A percentile compares a stretch with the other conserved stretches of the same genome.
phyloP scores from a whole-genome alignment of 2,797 vertebrate genomes.

The Leptodactylus fallax region DNA sequence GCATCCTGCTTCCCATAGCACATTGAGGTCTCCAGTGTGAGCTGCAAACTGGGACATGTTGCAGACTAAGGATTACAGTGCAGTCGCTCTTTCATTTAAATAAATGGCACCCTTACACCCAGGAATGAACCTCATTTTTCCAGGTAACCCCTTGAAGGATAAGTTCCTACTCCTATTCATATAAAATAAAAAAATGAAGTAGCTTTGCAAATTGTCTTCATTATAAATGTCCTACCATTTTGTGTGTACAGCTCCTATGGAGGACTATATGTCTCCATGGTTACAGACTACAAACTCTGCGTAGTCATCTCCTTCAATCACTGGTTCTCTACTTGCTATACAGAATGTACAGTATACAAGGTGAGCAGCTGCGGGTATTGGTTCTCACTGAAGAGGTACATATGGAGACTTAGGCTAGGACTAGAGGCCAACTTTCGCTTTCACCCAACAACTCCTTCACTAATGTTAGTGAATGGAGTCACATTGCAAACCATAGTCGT shows the following conservation, averaged over 20 bases:
- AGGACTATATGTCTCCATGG: neutral
- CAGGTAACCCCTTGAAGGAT: neutral
- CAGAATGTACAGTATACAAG: neutral
- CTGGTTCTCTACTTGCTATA: neutral
- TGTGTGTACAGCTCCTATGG: too few species aligned
- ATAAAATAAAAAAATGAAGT: neutral
- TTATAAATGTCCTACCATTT: too few species aligned
- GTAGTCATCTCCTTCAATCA: neutral
- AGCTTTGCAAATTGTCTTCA: neutral
- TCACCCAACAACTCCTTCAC: too few species aligned
- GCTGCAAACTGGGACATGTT: neutral
- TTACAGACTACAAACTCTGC: neutral
- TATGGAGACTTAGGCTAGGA: too few species aligned
- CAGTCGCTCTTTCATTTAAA: neutral
- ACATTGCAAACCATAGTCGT: too few species aligned
- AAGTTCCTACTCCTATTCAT: neutral
- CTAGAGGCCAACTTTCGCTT: too few species aligned
- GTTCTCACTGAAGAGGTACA: too few species aligned
- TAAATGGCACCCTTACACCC: too few species aligned
- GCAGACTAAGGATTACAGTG: neutral
- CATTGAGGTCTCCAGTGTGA: neutral
- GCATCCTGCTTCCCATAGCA: constrained; percentile 61
- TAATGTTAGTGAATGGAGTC: too few species aligned
- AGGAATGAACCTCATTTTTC: neutral
- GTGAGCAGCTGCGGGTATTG: too few species aligned